These are phyloP conservation scores for Dipodomys spectabilis DNA, from an alignment of 2,113 vertebrate species.

Conservation along the genomic window DNA sequence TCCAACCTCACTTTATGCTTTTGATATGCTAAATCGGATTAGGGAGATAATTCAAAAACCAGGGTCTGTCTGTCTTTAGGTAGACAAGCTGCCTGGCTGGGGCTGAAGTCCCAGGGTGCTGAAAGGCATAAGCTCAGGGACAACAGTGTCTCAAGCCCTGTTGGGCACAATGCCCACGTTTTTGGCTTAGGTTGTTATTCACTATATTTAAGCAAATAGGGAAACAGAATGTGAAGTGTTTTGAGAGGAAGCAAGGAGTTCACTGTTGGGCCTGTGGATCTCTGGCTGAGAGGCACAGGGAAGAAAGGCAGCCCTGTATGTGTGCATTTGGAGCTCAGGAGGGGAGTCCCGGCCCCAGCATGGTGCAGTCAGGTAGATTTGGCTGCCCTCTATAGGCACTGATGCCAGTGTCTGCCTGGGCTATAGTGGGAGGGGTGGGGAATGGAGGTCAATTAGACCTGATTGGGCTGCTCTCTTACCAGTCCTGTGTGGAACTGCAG, in stretches of 20 bases:
- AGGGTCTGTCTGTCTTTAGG: too few species aligned
- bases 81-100: neutral
- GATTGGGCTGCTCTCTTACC: neutral
- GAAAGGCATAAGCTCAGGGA: too few species aligned
- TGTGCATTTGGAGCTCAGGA: neutral
- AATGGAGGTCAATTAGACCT: neutral
- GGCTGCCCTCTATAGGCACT: neutral
- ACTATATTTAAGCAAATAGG: neutral
- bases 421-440: rapidly evolving
- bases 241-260: neutral
- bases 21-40: neutral
- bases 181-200: neutral
- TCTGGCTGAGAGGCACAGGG: neutral
- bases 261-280: neutral
- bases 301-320: neutral
- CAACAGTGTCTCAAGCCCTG: neutral
- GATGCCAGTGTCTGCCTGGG: neutral
- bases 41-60: too few species aligned
- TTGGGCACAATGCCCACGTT: rapidly evolving
- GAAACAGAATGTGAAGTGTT: neutral
- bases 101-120: neutral
- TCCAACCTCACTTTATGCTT: neutral
- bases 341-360: neutral
- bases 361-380: neutral
- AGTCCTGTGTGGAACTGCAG: too few species aligned